These are phyloP conservation scores for Ethmia dodecea DNA, from an alignment of 2,888 invertebrate species.

Conservation along the genomic window DNA sequence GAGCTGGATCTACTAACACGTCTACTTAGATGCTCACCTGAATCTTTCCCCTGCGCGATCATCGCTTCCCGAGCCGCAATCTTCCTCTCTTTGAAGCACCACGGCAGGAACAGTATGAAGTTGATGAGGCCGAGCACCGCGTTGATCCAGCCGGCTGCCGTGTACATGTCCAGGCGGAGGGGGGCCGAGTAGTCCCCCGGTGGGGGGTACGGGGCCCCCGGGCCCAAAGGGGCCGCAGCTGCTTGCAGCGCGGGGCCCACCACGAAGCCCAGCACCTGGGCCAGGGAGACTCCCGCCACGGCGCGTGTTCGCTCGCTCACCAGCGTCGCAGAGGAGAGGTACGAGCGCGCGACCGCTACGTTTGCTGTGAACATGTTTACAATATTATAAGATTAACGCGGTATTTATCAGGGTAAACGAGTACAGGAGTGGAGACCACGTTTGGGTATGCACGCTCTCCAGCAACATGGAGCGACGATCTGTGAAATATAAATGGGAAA, in stretches of 20 bases:
- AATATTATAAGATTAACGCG: neutral
- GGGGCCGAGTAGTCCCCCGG: conserved; percentile 74
- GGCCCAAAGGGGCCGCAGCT: conserved; percentile 86
- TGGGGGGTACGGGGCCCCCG: conserved; percentile 53
- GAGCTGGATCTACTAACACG: no score
- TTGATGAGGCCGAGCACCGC: conserved; percentile 85
- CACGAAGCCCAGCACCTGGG: conserved; percentile 92
- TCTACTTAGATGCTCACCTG: conserved; percentile 61
- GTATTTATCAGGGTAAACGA: neutral
- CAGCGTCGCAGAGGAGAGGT: conserved; percentile 90
- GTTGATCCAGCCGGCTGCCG: conserved; percentile 91
- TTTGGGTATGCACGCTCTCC: no score
- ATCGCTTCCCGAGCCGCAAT: conserved; percentile 89
- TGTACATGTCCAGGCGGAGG: conserved; percentile 89
- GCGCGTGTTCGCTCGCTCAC: conserved; percentile 88
- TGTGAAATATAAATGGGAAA: no score
- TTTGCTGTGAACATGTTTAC: conserved; percentile 76
- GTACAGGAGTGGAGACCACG: no score
- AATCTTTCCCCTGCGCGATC: conserved; percentile 82
- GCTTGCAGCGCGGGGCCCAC: conserved; percentile 92
- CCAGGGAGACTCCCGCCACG: conserved; percentile 89
- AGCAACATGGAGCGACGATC: no score
- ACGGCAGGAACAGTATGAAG: conserved; percentile 85
- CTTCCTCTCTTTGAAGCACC: conserved; percentile 84
- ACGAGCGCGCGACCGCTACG: conserved; percentile 89